These are phyloP conservation scores for Ictalurus furcatus DNA, from an alignment of 2,113 vertebrate species.

Conservation along the genomic window DNA sequence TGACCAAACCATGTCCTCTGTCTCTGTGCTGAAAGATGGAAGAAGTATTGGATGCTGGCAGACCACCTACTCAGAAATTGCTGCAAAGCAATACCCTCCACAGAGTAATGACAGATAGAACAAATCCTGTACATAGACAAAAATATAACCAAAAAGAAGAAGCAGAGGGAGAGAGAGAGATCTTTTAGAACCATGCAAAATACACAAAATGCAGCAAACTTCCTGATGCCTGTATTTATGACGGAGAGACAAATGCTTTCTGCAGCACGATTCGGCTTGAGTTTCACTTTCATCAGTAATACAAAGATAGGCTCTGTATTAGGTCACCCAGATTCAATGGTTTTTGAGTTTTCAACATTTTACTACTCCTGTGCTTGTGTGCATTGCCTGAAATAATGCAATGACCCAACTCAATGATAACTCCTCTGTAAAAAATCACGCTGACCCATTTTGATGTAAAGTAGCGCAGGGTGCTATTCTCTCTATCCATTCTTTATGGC, in stretches of 20 bases:
- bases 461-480: slow-evolving; percentile 70
- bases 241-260: not conserved
- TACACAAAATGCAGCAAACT: not conserved
- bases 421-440: slow-evolving; percentile 67
- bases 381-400: slow-evolving; percentile 75
- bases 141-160: not conserved
- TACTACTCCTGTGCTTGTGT: slow-evolving; percentile 63
- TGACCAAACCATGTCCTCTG: not conserved
- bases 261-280: not conserved
- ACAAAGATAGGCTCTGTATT: slow-evolving; percentile 72
- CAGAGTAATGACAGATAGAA: not conserved
- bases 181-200: not conserved
- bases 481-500: slow-evolving; percentile 64
- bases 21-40: not conserved
- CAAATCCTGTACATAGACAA: not conserved
- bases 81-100: not conserved
- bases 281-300: slow-evolving; percentile 42
- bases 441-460: slow-evolving; percentile 76
- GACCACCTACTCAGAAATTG: not conserved
- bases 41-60: not conserved
- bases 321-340: slow-evolving; percentile 75
- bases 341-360: slow-evolving; percentile 69
- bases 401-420: slow-evolving; percentile 74
- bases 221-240: not conserved
- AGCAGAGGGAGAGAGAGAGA: not conserved